A percentile compares a stretch with the other conserved stretches of the same genome.
phyloP scores from a whole-genome alignment of 2,888 invertebrate species.

The Xylophagus ater region DNA sequence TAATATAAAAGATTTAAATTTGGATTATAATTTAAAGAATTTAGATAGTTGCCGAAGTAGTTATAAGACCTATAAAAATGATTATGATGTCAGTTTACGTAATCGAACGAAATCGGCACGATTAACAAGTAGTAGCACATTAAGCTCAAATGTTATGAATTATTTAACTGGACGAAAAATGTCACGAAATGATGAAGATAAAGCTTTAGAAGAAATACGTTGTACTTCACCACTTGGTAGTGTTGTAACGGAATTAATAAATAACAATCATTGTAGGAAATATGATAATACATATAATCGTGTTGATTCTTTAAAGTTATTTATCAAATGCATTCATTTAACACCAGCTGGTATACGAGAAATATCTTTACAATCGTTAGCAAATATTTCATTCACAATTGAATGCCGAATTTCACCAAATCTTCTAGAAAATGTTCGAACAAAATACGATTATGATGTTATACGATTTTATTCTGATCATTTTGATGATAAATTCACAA shows the following conservation, averaged over 20 bases:
- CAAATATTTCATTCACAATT: slow-evolving; percentile 10
- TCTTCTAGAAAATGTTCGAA: slow-evolving; percentile 5
- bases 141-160: slow-evolving; percentile 24
- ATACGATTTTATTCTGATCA: slow-evolving; percentile 15
- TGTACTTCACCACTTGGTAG: slow-evolving; percentile 35
- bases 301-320: slow-evolving; percentile 12
- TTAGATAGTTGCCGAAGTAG: too few species aligned
- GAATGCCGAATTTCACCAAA: slow-evolving; percentile 15
- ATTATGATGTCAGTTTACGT: too few species aligned
- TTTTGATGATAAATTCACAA: slow-evolving; percentile 10
- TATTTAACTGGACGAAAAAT: slow-evolving; percentile 38
- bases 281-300: background rate
- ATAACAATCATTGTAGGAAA: slow-evolving; percentile 4
- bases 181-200: slow-evolving; percentile 33
- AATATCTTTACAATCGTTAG: slow-evolving; percentile 8
- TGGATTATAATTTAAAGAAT: too few species aligned
- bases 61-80: too few species aligned
- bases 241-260: slow-evolving; percentile 11
- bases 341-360: slow-evolving; percentile 11
- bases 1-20: too few species aligned
- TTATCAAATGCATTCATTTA: slow-evolving; percentile 4
- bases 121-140: background rate
- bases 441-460: slow-evolving; percentile 11
- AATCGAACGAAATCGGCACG: too few species aligned
- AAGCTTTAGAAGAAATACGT: slow-evolving; percentile 36